Conservation (phyloP, 1,140 invertebrate species). For the Aphaenogaster floridana region DNA sequence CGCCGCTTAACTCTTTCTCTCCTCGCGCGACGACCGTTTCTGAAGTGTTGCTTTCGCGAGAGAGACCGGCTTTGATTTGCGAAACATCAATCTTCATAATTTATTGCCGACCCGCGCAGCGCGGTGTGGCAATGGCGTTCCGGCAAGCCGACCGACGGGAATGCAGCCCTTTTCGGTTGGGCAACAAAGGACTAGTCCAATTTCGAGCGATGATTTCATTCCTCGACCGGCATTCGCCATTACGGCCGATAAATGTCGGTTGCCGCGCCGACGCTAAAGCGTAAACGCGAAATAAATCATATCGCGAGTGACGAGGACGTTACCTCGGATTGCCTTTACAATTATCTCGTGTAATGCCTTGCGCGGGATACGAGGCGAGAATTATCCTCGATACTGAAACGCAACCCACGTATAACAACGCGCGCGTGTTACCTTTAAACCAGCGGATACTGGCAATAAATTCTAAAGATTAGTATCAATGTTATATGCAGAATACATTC, state of each 20-base stretch:
- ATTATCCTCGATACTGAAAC: slow-evolving; percentile 26
- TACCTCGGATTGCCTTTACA: slow-evolving; percentile 28
- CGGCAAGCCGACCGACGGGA: slow-evolving; percentile 55
- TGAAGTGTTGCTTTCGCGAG: slow-evolving; percentile 60
- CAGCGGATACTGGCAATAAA: background rate
- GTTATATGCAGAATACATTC: background rate
- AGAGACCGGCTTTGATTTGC: slow-evolving; percentile 75
- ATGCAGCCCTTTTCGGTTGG: slow-evolving; percentile 50
- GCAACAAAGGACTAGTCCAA: slow-evolving; percentile 55
- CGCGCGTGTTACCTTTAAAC: slow-evolving; percentile 13
- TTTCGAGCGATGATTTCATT: slow-evolving; percentile 64
- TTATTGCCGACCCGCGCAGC: slow-evolving; percentile 69
- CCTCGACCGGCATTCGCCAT: slow-evolving; percentile 26
- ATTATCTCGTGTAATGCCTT: slow-evolving; percentile 38
- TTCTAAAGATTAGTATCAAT: slow-evolving; percentile 25
- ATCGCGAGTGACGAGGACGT: slow-evolving; percentile 48
- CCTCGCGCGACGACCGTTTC: slow-evolving; percentile 32
- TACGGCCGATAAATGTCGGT: slow-evolving; percentile 42
- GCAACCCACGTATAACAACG: background rate
- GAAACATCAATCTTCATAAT: slow-evolving; percentile 78
- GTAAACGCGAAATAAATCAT: slow-evolving; percentile 48
- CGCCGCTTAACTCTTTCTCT: slow-evolving; percentile 44
- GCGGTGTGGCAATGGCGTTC: slow-evolving; percentile 59
- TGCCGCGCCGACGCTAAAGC: slow-evolving; percentile 32
- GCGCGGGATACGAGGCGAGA: slow-evolving; percentile 24